Evolutionary conservation across 2,888 invertebrate species (phyloP).

Genomic region (Entomobrya multifasciata): DNA sequence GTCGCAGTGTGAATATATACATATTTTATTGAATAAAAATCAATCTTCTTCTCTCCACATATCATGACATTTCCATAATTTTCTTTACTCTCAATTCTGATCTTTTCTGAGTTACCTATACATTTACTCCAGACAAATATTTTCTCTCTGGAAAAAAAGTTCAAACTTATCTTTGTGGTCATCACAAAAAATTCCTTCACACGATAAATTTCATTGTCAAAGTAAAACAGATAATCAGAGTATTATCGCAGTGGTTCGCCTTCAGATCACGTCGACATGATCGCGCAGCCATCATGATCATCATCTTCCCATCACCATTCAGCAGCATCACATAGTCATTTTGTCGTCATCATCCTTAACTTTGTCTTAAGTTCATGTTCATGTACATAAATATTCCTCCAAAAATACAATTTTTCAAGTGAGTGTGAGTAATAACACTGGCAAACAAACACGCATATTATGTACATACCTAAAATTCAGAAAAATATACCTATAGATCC

Average conservation of each 20-base stretch:
- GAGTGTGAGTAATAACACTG: constrained; percentile 28
- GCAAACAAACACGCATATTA: constrained; percentile 35
- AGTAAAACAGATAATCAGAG: too few relatives aligned
- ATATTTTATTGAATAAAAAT: constrained; percentile 8
- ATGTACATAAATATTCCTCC: constrained; percentile 55
- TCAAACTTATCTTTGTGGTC: background rate
- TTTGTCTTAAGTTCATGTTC: constrained; percentile 62
- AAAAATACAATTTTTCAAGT: constrained; percentile 21
- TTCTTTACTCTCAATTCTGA: too few relatives aligned
- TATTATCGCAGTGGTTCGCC: background rate
- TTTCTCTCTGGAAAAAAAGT: background rate
- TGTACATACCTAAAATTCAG: background rate
- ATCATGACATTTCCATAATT: constrained; percentile 16
- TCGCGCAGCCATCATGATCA: constrained; percentile 37
- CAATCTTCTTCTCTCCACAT: background rate
- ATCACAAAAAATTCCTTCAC: background rate
- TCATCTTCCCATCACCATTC: constrained; percentile 15
- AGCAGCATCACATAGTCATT: too few relatives aligned
- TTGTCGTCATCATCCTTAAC: background rate
- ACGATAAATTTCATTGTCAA: background rate
- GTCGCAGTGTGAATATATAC: too few relatives aligned
- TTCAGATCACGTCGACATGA: background rate
- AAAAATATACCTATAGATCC: too few relatives aligned
- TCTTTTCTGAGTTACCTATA: too few relatives aligned
- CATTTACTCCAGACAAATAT: too few relatives aligned